Conservation (phyloP, 2,888 invertebrate genomes). For the Apotomis betuletana region DNA sequence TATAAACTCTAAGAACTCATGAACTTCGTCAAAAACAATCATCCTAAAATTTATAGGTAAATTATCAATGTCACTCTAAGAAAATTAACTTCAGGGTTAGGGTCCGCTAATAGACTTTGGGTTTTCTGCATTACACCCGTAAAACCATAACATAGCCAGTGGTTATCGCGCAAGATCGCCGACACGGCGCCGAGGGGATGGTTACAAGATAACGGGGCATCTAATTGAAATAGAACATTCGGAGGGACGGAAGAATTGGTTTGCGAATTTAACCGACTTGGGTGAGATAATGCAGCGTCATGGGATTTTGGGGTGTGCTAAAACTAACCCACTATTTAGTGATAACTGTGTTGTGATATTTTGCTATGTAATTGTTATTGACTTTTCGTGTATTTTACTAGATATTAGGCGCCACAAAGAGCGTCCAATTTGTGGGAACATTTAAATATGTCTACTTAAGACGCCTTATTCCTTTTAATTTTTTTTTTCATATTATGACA, state of each 20-base stretch:
- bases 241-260: slow-evolving; percentile 45
- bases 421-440: too few species aligned
- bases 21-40: too few species aligned
- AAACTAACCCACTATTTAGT: background rate
- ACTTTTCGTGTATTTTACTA: too few species aligned
- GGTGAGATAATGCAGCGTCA: slow-evolving; percentile 32
- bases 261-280: slow-evolving; percentile 43
- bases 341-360: background rate
- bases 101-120: background rate
- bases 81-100: too few species aligned
- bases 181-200: slow-evolving; percentile 55
- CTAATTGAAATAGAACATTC: slow-evolving; percentile 62
- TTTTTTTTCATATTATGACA: too few species aligned
- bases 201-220: slow-evolving; percentile 56
- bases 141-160: slow-evolving; percentile 38
- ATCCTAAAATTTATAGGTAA: too few species aligned
- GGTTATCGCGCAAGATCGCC: slow-evolving; percentile 55
- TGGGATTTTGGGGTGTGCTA: slow-evolving; percentile 3
- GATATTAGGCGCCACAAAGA: too few species aligned
- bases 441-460: too few species aligned
- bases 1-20: too few species aligned
- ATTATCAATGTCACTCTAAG: too few species aligned
- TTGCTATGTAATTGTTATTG: background rate
- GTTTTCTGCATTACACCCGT: background rate
- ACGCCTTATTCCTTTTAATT: too few species aligned